A percentile compares a stretch with the other conserved stretches of the same genome.
Evolutionary conservation across 1,140 invertebrate genomes (phyloP).

Genomic region (Portunus trituberculatus): DNA sequence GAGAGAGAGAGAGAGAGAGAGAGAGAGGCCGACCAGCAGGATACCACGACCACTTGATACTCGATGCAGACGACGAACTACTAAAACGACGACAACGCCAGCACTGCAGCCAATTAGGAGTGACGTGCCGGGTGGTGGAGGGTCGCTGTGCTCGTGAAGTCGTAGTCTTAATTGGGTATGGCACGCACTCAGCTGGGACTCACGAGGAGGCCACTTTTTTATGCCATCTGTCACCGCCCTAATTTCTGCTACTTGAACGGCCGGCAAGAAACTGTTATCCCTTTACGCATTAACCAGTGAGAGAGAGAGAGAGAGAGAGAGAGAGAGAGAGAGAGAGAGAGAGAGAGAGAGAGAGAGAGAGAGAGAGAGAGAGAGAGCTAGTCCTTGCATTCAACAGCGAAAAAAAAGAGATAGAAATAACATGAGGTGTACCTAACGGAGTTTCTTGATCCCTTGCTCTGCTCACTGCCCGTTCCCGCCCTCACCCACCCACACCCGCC

Average conservation of each 20-base stretch:
- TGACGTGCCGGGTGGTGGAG: background rate
- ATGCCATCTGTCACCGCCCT: background rate
- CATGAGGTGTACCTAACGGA: too few relatives aligned
- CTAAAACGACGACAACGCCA: background rate
- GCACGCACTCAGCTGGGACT: background rate
- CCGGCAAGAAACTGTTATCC: too few relatives aligned
- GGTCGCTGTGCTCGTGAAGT: background rate
- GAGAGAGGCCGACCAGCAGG: conserved; percentile 8
- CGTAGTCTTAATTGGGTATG: background rate
- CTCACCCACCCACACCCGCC: too few relatives aligned
- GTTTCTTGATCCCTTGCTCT: too few relatives aligned
- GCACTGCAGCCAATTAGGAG: background rate
- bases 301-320: too few relatives aligned
- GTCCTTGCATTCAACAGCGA: too few relatives aligned
- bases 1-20: conserved; percentile 1
- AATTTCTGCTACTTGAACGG: background rate
- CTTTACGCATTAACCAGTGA: too few relatives aligned
- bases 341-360: background rate
- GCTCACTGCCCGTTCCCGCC: too few relatives aligned
- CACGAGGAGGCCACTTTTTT: background rate
- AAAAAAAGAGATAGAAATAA: too few relatives aligned
- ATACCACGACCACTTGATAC: background rate
- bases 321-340: too few relatives aligned
- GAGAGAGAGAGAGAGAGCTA: background rate
- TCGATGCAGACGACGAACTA: background rate